Evolutionary conservation across 30 jellyfish, hydroid and myxozoan species (phyloP), one percentile per base, ranked within the genome.

Genomic region (Hydractinia echinata): DNA sequence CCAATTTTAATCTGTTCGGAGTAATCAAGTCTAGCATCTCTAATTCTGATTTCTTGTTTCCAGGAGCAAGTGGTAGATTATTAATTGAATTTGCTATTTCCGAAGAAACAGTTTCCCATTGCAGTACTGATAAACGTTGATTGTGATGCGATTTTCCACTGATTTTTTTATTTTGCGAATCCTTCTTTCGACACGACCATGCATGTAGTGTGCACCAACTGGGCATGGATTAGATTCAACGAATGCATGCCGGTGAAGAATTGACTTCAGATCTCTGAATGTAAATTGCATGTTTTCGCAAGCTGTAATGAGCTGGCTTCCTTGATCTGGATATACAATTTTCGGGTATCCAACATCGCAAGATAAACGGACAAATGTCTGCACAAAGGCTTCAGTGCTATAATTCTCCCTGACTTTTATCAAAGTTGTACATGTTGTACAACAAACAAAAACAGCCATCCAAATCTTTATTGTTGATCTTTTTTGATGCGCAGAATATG

Each of bases 391-490:
- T 4, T 18, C 8, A 5, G 86, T 5, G 14, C 81, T 52, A 81
- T 78, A 78, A 62, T 16, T n/a, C 6, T 78, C 86, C 86, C 55
- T 78, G 6, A 78, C 55, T n/a, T 78, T 61, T 50, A 78, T 78
- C 7, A 50, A 4, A 6, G 58, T 15, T 10, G 77, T 51, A 15
- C 58, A 71, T 5, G 81, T 71, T 58, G 61, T 71, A 20, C 16
- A 15, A 58, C 71, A 71, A 51, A 44, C 20, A 13, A 71, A 71
- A 6, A 71, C 71, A 6, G 71, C 71, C 68, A 58, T 58, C 61
- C 82, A 49, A 53, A 72, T 72, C 82, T 72, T 72, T 49, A 72
- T 67, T 21, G 82, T 72, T 21, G 82, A 8, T 7, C 82, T 49
- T 16, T 72, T 72, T n/a, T 72, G 73, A 7, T 72, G 67, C 7